Conservation (phyloP, 2,888 invertebrate species). For the Machimus rusticus region DNA sequence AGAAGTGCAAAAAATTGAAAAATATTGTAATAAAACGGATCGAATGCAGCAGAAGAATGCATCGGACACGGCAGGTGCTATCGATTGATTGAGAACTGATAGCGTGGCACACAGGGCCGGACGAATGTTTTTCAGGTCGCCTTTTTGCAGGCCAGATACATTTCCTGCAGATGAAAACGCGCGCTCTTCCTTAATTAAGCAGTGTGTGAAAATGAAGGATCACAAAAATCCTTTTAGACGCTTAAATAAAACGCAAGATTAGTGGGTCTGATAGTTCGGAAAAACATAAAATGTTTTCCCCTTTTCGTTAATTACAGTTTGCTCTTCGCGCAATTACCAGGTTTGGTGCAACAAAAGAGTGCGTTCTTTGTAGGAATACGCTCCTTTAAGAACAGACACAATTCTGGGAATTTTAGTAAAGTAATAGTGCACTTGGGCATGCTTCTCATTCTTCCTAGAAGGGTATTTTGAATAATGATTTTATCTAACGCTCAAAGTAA, state of each 20-base stretch:
- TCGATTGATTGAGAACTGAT: constrained; percentile 39
- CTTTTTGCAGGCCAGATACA: not conserved
- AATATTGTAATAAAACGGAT: constrained; percentile 21
- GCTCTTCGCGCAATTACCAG: not conserved
- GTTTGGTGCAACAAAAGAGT: not conserved
- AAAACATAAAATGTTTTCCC: not conserved
- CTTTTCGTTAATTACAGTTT: not conserved
- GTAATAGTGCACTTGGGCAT: not conserved
- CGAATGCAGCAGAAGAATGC: not conserved
- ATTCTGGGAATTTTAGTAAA: not conserved
- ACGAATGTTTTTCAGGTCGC: not conserved
- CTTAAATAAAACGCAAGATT: not conserved
- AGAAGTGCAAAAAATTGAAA: not conserved
- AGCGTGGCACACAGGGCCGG: constrained; percentile 4
- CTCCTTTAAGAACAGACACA: not conserved
- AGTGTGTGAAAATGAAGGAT: not conserved
- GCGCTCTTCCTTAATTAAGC: not conserved
- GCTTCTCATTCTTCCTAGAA: not conserved
- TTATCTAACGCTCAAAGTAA: not conserved
- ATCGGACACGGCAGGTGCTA: constrained; percentile 33
- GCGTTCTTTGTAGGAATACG: not conserved
- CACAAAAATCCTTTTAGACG: not conserved
- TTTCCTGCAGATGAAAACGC: constrained; percentile 1
- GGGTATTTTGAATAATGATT: not conserved
- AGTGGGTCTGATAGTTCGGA: not conserved